Base-by-base conservation (phyloP, 2,888 invertebrate genomes). In the Homarus gammarus region DNA sequence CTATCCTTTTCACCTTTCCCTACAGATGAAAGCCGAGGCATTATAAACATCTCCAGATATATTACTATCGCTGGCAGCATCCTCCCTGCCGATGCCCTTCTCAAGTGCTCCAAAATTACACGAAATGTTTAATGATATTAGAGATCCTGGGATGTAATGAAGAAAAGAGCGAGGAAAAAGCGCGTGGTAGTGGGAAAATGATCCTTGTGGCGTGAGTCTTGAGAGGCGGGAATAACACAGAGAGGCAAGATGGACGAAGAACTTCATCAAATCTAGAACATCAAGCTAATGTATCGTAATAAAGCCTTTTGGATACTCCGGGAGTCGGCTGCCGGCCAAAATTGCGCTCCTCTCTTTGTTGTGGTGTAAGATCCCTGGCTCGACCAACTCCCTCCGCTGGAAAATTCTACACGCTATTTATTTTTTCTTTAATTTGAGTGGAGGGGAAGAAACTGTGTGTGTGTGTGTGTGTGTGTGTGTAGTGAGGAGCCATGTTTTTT, bases 251-350 rank as follows among this genome's bases (percentile, higher is more conserved):
- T 31, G 64, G 44, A 27, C 31, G 36, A 33, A 75, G 75, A 84
- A 64, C 84, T 85, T 85, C 84, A 85, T 85, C 84, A 85, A 85
- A 85, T 75, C 84, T 77, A 85, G 84, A 85, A 85, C 64, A 85
- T 85, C 84, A 64, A 73, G 77, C 49, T 85, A 85, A 85, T 85
- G 84, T 85, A 77, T 85, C 64, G 84, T 77, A 44, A 75, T 85
- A 77, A 85, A 77, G 84, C 77, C 84, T 51, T 31, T n/a, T 36
- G 44, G 84, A 51, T 44, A 49, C 44, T 38, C 49, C 27, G 33
- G 56, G 22, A 18, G 18, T 18, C 56, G 56, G 56, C 56, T 56
- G n/a, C 64, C 22, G 6, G 31, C 84, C 84, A 36, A 84, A 84
- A 85, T 85, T 85, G 77, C 83, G 68, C 82, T 68, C 56, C 1